phyloP scores from a whole-genome alignment of 2,888 invertebrate genomes.

The Caenorhabditis auriculariae region DNA sequence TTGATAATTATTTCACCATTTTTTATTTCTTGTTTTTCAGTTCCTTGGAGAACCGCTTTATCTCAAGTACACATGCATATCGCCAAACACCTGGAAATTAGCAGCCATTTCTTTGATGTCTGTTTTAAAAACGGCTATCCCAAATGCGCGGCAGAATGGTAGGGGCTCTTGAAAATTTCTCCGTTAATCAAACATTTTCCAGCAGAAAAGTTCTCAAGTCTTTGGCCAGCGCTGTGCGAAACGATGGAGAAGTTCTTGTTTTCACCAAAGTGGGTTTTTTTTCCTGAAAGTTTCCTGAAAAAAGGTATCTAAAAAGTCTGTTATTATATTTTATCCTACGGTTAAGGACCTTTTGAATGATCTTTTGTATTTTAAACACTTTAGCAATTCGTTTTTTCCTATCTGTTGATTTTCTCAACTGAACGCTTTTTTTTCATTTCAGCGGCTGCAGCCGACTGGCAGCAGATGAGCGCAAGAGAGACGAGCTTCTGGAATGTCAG shows the following conservation, averaged over 20 bases:
- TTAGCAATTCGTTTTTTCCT: not conserved
- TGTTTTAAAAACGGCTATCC: constrained; percentile 81
- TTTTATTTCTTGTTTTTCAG: constrained; percentile 65
- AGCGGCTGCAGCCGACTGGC: constrained; percentile 48
- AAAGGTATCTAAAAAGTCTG: not conserved
- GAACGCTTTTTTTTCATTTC: constrained; percentile 8
- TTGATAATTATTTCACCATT: not conserved
- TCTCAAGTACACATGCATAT: constrained; percentile 80
- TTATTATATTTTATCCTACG: too few relatives aligned
- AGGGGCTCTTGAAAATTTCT: constrained; percentile 1
- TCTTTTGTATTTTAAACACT: too few relatives aligned
- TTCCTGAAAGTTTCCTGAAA: not conserved
- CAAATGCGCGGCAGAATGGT: constrained; percentile 79
- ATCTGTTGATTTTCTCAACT: not conserved
- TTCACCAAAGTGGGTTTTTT: constrained; percentile 73
- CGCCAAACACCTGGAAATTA: constrained; percentile 80
- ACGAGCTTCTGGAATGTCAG: constrained; percentile 62
- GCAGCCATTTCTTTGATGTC: constrained; percentile 77
- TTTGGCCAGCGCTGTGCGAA: constrained; percentile 82
- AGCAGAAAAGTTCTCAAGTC: constrained; percentile 43
- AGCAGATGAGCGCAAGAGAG: constrained; percentile 58
- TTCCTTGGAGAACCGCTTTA: constrained; percentile 76
- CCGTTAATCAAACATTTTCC: constrained; percentile 4
- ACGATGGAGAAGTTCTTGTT: constrained; percentile 90
- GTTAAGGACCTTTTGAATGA: too few relatives aligned